Conservation (phyloP, 2,888 invertebrate genomes). For the Epinotia bilunana region DNA sequence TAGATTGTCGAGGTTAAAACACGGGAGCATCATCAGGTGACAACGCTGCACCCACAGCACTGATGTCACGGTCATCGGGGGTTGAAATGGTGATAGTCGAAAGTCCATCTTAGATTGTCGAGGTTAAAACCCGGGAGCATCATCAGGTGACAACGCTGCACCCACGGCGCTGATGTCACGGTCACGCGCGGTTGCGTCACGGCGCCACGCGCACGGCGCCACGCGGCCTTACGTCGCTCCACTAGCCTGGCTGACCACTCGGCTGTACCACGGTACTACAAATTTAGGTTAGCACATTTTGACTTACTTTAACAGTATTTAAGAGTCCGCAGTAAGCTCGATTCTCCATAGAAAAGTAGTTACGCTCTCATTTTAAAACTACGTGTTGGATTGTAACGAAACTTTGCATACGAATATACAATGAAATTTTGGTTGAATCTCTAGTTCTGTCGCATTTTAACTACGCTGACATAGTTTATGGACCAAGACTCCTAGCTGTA, state of each 20-base stretch:
- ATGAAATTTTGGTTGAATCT: too few relatives aligned
- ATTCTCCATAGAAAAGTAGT: too few relatives aligned
- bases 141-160: slow-evolving; percentile 6
- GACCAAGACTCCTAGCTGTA: too few relatives aligned
- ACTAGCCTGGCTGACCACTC: slow-evolving; percentile 34
- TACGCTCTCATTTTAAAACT: too few relatives aligned
- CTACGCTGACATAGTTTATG: too few relatives aligned
- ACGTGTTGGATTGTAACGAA: too few relatives aligned
- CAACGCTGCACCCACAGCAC: too few relatives aligned
- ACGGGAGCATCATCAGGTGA: background rate
- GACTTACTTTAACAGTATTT: slow-evolving; percentile 6
- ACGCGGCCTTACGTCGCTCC: slow-evolving; percentile 29
- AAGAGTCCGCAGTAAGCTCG: too few relatives aligned
- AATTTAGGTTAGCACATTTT: slow-evolving; percentile 32
- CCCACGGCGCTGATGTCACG: slow-evolving; percentile 25
- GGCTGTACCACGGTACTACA: slow-evolving; percentile 10
- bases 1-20: background rate
- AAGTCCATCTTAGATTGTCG: too few relatives aligned
- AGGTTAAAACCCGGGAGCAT: background rate
- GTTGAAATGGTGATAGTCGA: too few relatives aligned
- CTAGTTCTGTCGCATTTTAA: too few relatives aligned
- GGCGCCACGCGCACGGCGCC: slow-evolving; percentile 15
- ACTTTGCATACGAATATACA: too few relatives aligned
- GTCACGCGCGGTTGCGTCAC: slow-evolving; percentile 33
- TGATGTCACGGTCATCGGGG: background rate